phyloP scores from a whole-genome alignment of 2,113 vertebrate genomes.

The Syngnathus scovelli region DNA sequence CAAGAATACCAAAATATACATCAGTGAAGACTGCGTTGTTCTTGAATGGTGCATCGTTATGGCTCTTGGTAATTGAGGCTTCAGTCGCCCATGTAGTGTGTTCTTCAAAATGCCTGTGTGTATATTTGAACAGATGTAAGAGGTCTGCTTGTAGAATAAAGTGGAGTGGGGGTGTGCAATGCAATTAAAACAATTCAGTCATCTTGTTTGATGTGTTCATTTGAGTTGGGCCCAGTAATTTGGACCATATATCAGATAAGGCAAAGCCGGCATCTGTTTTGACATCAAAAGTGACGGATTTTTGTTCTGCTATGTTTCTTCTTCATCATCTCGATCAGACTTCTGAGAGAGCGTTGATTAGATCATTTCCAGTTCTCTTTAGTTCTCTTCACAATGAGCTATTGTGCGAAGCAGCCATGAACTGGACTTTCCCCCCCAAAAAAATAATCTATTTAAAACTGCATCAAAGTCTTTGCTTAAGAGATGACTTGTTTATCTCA shows the following conservation, averaged over 20 bases:
- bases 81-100: conserved; percentile 20
- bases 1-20: not conserved
- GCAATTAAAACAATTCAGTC: conserved; percentile 51
- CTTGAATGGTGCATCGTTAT: conserved; percentile 9
- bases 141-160: conserved; percentile 32
- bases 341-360: conserved; percentile 58
- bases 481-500: conserved; percentile 35
- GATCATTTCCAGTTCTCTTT: conserved; percentile 47
- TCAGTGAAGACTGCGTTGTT: not conserved
- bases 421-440: conserved; percentile 44
- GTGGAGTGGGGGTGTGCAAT: conserved; percentile 48
- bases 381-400: conserved; percentile 53
- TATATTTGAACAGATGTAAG: conserved; percentile 23
- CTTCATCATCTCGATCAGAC: conserved; percentile 57
- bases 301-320: conserved; percentile 49
- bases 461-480: conserved; percentile 48
- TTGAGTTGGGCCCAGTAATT: conserved; percentile 59
- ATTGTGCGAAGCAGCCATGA: conserved; percentile 40
- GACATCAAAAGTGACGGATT: conserved; percentile 62
- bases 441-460: conserved; percentile 35
- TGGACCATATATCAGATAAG: conserved; percentile 59
- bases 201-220: conserved; percentile 57
- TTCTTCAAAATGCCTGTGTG: conserved; percentile 33
- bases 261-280: conserved; percentile 54
- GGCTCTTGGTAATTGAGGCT: conserved; percentile 1